Base-by-base conservation (phyloP, 2,113 vertebrate species). In the Hipposideros armiger region DNA sequence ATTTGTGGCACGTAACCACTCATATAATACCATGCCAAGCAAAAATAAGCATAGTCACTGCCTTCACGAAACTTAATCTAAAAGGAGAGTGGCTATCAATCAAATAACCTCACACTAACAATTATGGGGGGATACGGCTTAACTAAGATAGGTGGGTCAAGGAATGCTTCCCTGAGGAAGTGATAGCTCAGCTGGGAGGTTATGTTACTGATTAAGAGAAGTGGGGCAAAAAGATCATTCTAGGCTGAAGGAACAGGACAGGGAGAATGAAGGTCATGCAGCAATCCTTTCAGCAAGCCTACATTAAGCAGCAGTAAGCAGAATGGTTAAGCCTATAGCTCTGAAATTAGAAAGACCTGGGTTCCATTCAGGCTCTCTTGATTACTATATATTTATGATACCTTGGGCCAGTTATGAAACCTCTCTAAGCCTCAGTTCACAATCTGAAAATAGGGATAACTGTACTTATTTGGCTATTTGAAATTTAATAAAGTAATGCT, bases 401-500 rank as follows among this genome's bases (percentile, higher is more conserved):
- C 52, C 10, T 7, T 58, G 7, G 4, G 14, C 28, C 54, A 90
- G 30, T 66, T 54, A 64, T 14, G 30, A 82, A 86, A 90, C 6
- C 52, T 83, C 17, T 66, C 72, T 62, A 74, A 47, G 20, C 30
- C 72, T 89, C 58, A 74, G 16, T 58, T 47, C 74, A 58, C 47
- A 42, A 80, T 85, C 32, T 28, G 56, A 94, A 95, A 94, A 74
- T 62, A n/a, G 4, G 28, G 40, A 83, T 45, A 83, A 47, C 4
- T 88, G 2, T 84, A 80, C 56, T 81, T 84, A 52, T 62, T 17
- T 80, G 40, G 40, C 58, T 92, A 69, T 36, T 40, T 54, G 52
- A 80, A 94, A 67, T 69, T 50, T 84, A 88, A 96, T 47, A 87
- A 83, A 78, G 78, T 45, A 78, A 64, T 62, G 36, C 56, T 73